phyloP scores from a whole-genome alignment of 2,888 invertebrate genomes.

The Ormyrus pomaceus region DNA sequence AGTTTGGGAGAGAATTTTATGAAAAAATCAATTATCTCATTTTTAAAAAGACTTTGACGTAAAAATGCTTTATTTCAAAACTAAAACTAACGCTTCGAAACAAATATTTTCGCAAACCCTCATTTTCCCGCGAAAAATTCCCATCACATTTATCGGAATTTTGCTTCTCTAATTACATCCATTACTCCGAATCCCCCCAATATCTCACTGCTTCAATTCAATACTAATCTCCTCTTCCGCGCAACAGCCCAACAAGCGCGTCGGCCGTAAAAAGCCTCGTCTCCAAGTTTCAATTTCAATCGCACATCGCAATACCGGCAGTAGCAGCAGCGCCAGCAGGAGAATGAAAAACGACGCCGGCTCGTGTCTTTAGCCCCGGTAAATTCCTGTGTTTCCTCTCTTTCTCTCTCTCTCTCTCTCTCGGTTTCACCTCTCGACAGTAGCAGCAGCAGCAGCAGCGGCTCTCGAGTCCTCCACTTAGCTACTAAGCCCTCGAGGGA shows the following conservation, averaged over 20 bases:
- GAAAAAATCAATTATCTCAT: no score
- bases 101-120: no score
- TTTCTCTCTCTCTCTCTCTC: not conserved
- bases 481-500: slow-evolving; percentile 49
- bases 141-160: not conserved
- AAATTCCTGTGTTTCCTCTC: slow-evolving; percentile 30
- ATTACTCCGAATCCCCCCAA: no score
- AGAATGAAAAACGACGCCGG: not conserved
- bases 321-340: not conserved
- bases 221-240: not conserved
- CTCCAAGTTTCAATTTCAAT: slow-evolving; percentile 31
- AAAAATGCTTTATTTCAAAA: no score
- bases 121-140: no score
- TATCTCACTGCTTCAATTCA: not conserved
- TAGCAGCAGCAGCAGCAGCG: no score
- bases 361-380: not conserved
- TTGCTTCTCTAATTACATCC: not conserved
- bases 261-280: not conserved
- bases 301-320: not conserved
- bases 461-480: slow-evolving; percentile 40
- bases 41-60: no score
- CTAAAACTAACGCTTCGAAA: no score
- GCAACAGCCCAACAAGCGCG: no score
- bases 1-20: no score
- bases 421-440: no score